Evolutionary conservation across 2,797 vertebrate genomes (phyloP).

Genomic region (Paedocypris micromegethes): DNA sequence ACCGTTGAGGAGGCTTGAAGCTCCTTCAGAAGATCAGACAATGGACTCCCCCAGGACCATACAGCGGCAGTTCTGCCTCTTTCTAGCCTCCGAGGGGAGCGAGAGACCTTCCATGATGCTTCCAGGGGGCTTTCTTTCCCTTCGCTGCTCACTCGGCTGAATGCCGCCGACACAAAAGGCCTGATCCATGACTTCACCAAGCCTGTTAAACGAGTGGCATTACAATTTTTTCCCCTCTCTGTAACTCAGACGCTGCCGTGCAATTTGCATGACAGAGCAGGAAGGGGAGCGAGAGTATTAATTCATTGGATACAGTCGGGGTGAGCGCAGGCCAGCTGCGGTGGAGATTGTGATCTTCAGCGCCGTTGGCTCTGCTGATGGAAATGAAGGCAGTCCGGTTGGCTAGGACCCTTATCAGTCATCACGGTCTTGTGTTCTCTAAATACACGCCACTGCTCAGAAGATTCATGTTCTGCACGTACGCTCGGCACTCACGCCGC

Average conservation of each 20-base stretch:
- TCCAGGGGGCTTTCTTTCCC: conserved; percentile 8
- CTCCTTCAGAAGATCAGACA: conserved; percentile 36
- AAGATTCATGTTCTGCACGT: conserved; percentile 19
- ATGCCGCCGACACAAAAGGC: conserved; percentile 33
- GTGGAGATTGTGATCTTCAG: conserved; percentile 43
- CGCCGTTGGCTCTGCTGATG: conserved; percentile 36
- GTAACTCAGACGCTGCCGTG: conserved; percentile 11
- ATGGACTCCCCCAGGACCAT: conserved; percentile 37
- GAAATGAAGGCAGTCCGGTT: conserved; percentile 42
- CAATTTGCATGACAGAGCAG: conserved; percentile 44
- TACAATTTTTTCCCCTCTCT: conserved; percentile 34
- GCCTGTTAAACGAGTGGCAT: conserved; percentile 42
- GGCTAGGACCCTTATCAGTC: conserved; percentile 31
- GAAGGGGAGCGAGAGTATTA: conserved; percentile 35
- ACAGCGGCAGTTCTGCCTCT: conserved; percentile 16
- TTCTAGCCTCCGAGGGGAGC: conserved; percentile 8
- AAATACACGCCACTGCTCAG: conserved; percentile 25
- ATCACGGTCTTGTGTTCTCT: conserved; percentile 20
- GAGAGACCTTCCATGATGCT: conserved; percentile 8
- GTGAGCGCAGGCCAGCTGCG: conserved; percentile 42
- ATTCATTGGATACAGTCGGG: conserved; percentile 45
- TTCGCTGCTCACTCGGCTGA: conserved; percentile 22
- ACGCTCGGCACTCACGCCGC: background rate
- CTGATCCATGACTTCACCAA: conserved; percentile 33
- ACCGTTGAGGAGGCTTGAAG: conserved; percentile 29